A percentile compares a stretch with the other conserved stretches of the same genome.
Evolutionary conservation across 2,888 invertebrate species (phyloP).

Genomic region (Rhingia rostrata): DNA sequence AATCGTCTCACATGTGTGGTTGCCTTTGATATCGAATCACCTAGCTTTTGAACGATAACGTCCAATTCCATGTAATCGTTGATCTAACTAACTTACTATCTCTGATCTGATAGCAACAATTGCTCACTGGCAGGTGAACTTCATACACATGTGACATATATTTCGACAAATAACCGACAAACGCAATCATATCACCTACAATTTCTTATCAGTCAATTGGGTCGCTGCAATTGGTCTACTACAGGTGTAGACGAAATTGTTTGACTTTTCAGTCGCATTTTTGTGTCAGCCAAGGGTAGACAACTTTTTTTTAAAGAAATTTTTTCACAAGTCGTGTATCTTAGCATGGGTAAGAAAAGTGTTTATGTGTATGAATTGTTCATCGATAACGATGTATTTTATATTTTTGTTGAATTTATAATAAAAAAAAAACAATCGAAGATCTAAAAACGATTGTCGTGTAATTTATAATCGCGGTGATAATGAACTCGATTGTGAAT

Average conservation of each 20-base stretch:
- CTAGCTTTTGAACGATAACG: no score
- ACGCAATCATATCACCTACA: not conserved
- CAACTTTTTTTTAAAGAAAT: no score
- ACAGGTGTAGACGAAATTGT: not conserved
- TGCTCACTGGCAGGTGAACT: not conserved
- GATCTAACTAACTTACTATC: no score
- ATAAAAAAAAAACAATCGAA: no score
- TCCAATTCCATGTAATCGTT: no score
- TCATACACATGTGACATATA: no score
- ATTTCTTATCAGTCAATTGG: slow-evolving; percentile 4
- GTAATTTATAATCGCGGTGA: not conserved
- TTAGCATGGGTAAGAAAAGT: slow-evolving; percentile 18
- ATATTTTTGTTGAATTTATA: not conserved
- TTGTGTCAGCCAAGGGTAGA: not conserved
- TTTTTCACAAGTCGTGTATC: not conserved
- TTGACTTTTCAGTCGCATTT: not conserved
- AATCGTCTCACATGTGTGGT: no score
- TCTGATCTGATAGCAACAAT: no score
- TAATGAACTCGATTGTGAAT: no score
- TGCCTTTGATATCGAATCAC: no score
- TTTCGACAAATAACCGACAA: not conserved
- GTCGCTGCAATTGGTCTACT: no score
- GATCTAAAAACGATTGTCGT: not conserved
- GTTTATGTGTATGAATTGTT: not conserved
- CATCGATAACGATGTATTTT: not conserved